Percentiles rank a stretch among this genome's conserved stretches.
Conservation (phyloP, 2,888 invertebrate species). For the Aphidius colemani region DNA sequence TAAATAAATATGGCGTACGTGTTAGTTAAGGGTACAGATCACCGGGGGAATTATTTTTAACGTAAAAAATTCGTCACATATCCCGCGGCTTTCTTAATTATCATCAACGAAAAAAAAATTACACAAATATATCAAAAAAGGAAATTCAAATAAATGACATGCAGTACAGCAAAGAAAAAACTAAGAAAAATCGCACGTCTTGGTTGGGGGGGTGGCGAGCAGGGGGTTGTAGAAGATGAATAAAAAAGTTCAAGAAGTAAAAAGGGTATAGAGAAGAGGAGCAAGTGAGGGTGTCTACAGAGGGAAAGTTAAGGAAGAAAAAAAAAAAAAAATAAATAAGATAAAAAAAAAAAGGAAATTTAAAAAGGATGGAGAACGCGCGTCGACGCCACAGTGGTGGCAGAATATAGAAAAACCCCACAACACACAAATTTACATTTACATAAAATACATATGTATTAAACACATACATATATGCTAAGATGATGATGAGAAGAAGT, state of each 20-base stretch:
- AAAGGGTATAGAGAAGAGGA: conserved; percentile 23
- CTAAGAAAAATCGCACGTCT: conserved; percentile 53
- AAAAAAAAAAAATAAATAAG: no score
- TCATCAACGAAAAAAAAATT: conserved; percentile 51
- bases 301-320: not conserved
- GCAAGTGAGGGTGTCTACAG: conserved; percentile 19
- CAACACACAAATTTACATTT: no score
- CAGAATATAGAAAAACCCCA: no score
- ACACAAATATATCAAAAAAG: conserved; percentile 46
- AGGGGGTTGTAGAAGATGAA: conserved; percentile 23
- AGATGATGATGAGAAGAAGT: not conserved
- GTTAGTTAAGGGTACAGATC: no score
- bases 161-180: conserved; percentile 35
- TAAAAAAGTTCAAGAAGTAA: conserved; percentile 23
- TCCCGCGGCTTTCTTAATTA: conserved; percentile 60
- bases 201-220: conserved; percentile 17
- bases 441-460: no score
- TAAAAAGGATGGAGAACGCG: not conserved
- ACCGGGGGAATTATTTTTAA: not conserved
- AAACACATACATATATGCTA: no score
- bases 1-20: no score
- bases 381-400: no score
- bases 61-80: conserved; percentile 48
- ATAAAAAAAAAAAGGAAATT: not conserved
- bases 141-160: conserved; percentile 20